These are phyloP conservation scores for Eupeodes latifasciatus DNA, from an alignment of 2,888 invertebrate species.

Conservation along the genomic window DNA sequence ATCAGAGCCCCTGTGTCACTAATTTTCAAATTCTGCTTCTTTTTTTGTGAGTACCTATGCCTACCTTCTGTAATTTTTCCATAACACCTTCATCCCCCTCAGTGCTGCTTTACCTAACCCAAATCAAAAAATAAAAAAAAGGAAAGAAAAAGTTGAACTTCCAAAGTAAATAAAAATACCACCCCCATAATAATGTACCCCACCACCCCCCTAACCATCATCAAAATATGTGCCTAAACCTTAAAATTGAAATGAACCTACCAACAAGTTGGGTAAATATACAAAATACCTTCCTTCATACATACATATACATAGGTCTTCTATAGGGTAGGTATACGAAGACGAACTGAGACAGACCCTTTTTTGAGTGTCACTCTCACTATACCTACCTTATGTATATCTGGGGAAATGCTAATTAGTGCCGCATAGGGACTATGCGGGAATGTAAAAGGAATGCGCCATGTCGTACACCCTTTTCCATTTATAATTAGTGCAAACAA, in stretches of 20 bases:
- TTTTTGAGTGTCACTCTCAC: conserved; percentile 20
- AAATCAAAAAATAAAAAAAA: not conserved
- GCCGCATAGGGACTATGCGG: conserved; percentile 26
- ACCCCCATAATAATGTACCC: no score
- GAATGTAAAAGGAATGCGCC: conserved; percentile 33
- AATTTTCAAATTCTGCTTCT: conserved; percentile 14
- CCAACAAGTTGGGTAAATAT: conserved; percentile 66
- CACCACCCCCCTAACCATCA: not conserved
- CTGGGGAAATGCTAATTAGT: conserved; percentile 63
- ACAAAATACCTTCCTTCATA: conserved; percentile 11
- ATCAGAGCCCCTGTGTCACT: conserved; percentile 24
- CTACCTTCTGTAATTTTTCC: not conserved
- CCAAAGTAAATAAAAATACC: conserved; percentile 16
- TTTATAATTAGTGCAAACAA: conserved; percentile 62
- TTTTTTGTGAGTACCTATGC: not conserved
- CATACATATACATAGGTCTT: no score
- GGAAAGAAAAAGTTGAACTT: conserved; percentile 2
- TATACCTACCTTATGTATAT: not conserved
- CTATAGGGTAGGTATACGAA: no score
- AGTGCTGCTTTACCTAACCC: not conserved
- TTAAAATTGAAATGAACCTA: conserved; percentile 32
- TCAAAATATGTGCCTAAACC: not conserved
- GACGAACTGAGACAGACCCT: not conserved
- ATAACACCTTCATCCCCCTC: not conserved
- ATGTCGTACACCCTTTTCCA: conserved; percentile 42